These are phyloP conservation scores for Porites lobata DNA, from an alignment of 92 coral and sea anemone species.

Conservation along the genomic window DNA sequence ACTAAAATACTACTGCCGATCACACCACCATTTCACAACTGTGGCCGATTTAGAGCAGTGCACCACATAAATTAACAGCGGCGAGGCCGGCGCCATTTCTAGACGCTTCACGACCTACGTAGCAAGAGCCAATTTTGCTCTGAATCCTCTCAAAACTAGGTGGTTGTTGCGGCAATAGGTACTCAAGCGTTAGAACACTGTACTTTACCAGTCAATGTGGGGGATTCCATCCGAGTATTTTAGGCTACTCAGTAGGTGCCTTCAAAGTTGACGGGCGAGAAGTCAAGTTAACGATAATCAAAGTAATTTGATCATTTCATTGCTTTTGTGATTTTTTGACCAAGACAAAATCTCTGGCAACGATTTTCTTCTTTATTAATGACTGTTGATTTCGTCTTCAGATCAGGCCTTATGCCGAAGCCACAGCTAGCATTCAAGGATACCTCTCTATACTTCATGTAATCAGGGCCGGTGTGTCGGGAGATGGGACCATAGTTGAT, in stretches of 20 bases:
- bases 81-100: too few species aligned
- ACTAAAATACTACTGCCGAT: neutral
- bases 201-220: neutral
- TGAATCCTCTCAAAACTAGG: too few species aligned
- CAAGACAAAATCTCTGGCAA: neutral
- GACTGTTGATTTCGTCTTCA: constrained; percentile 7
- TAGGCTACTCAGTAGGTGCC: neutral
- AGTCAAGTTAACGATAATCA: neutral
- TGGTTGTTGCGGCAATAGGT: too few species aligned
- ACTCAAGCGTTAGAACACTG: too few species aligned
- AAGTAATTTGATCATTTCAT: neutral
- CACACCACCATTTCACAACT: neutral
- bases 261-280: neutral
- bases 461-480: constrained; percentile 13
- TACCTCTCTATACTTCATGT: neutral
- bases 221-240: neutral
- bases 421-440: constrained; percentile 20
- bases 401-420: constrained; percentile 16
- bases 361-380: neutral
- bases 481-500: constrained; percentile 12
- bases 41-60: too few species aligned
- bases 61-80: too few species aligned
- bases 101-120: too few species aligned
- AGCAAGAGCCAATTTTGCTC: too few species aligned
- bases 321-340: neutral